phyloP scores from a whole-genome alignment of 2,797 vertebrate species.

The Gouania willdenowi region DNA sequence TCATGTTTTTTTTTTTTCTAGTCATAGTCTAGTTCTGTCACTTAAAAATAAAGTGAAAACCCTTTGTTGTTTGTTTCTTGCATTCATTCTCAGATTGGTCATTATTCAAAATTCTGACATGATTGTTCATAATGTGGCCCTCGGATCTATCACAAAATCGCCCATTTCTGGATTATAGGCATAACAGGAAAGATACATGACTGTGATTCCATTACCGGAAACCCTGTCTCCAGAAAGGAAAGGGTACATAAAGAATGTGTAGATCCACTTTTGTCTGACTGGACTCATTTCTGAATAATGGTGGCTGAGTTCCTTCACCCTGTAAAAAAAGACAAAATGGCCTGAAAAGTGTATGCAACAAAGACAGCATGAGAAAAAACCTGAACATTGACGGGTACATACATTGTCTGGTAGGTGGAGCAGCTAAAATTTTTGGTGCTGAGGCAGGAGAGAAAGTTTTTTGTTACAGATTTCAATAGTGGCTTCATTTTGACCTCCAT shows the following conservation, averaged over 20 bases:
- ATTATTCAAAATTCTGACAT: too few species aligned
- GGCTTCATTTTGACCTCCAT: constrained; percentile 69
- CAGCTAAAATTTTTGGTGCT: constrained; percentile 77
- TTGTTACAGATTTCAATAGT: constrained; percentile 65
- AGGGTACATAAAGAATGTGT: constrained; percentile 76
- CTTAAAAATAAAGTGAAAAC: too few species aligned
- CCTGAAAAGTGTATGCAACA: not conserved
- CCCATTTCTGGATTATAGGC: too few species aligned
- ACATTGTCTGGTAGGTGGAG: constrained; percentile 72
- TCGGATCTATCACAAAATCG: too few species aligned
- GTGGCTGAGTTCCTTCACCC: constrained; percentile 68
- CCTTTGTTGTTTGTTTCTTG: too few species aligned
- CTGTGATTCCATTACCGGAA: constrained; percentile 66
- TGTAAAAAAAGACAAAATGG: constrained; percentile 22
- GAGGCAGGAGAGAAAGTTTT: constrained; percentile 70
- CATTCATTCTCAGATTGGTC: too few species aligned
- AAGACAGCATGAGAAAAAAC: not conserved
- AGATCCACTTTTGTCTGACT: constrained; percentile 72
- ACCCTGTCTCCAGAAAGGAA: constrained; percentile 68
- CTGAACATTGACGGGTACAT: not conserved
- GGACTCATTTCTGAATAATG: constrained; percentile 67
- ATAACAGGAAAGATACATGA: too few species aligned
- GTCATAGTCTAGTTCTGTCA: too few species aligned
- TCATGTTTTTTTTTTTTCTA: too few species aligned
- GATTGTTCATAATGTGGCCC: too few species aligned